Evolutionary conservation across 2,888 invertebrate genomes (phyloP).

Genomic region (Ennomos erosarius): DNA sequence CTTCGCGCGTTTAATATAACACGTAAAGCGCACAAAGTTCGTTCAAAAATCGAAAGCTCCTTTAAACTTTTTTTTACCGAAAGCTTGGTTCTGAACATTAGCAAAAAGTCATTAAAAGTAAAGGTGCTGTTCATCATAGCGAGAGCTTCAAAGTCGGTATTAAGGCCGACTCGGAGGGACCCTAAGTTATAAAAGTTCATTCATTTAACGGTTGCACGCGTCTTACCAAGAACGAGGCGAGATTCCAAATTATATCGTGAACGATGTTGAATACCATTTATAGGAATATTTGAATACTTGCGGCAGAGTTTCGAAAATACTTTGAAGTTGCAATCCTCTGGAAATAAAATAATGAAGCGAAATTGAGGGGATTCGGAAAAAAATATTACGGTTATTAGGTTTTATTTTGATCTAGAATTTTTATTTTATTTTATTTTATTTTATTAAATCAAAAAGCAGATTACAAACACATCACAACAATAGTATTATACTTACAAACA

Average conservation of each 20-base stretch:
- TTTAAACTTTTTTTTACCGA: slow-evolving; percentile 64
- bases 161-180: slow-evolving; percentile 68
- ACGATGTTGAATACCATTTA: slow-evolving; percentile 38
- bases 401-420: no score
- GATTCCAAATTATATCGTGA: slow-evolving; percentile 71
- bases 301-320: neutral
- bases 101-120: slow-evolving; percentile 85
- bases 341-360: no score
- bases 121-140: slow-evolving; percentile 79
- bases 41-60: slow-evolving; percentile 59
- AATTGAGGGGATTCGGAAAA: no score
- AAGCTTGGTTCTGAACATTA: slow-evolving; percentile 73
- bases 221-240: slow-evolving; percentile 63
- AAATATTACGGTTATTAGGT: no score
- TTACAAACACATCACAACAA: no score
- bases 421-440: no score
- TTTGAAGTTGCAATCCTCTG: no score
- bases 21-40: slow-evolving; percentile 36
- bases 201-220: slow-evolving; percentile 83
- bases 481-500: no score
- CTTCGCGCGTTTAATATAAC: slow-evolving; percentile 36
- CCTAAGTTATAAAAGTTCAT: slow-evolving; percentile 83
- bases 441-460: no score
- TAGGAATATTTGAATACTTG: slow-evolving; percentile 19
- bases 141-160: slow-evolving; percentile 76